Conservation (phyloP, 2,113 vertebrate genomes). For the Danio rerio region GRCz12tu NC_133182.1:58005001-58005500, state of each 20-base stretch:
- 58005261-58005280: conserved; percentile 33
- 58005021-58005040: background rate
- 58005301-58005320: background rate
- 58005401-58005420: too few species aligned
- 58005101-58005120: conserved; percentile 62
- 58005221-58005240: conserved; percentile 50
- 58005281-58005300: background rate
- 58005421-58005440: too few species aligned
- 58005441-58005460: too few species aligned
- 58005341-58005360: background rate
- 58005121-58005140: conserved; percentile 53
- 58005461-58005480: too few species aligned
- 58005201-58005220: conserved; percentile 61
- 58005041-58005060: background rate
- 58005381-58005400: too few species aligned
- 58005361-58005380: background rate
- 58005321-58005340: background rate
- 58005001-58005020: background rate
- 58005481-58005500: too few species aligned
- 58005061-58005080: background rate
- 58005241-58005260: conserved; percentile 39
- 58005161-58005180: conserved; percentile 55
- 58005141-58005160: conserved; percentile 68
- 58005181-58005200: conserved; percentile 68
- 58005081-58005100: conserved; percentile 41